Conservation (phyloP, 2,797 vertebrate species). For the Crypturellus tataupa region DNA sequence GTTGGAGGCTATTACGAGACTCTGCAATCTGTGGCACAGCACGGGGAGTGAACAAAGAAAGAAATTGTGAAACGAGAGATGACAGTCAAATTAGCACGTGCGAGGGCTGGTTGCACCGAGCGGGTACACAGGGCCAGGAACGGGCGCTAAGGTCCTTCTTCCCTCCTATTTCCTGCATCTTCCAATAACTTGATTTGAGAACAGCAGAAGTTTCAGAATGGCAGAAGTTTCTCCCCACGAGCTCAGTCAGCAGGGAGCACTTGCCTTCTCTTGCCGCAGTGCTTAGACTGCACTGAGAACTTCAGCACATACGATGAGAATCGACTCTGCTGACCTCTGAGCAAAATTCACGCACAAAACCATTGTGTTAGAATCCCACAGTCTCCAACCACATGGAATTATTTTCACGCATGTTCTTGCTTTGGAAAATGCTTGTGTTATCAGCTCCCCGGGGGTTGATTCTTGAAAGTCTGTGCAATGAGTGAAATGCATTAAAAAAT, state of each 20-base stretch:
- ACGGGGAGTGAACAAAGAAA: not conserved
- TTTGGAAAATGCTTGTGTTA: not conserved
- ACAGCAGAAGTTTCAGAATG: too few species aligned
- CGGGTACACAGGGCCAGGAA: not conserved
- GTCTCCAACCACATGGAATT: not conserved
- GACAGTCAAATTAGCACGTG: not conserved
- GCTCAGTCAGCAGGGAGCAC: not conserved
- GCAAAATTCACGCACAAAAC: not conserved
- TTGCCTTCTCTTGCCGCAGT: not conserved
- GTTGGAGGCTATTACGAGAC: constrained; percentile 24
- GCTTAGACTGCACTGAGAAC: not conserved
- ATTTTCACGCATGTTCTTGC: not conserved
- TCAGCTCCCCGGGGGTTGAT: constrained; percentile 3
- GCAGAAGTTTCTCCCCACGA: rapidly evolving
- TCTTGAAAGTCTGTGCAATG: not conserved
- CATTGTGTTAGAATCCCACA: not conserved
- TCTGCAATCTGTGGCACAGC: not conserved
- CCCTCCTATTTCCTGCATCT: not conserved
- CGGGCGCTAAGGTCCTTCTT: not conserved
- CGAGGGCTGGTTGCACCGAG: not conserved
- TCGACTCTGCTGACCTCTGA: not conserved
- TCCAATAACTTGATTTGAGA: not conserved
- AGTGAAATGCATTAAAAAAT: not conserved
- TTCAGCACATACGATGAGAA: not conserved
- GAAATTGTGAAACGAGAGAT: not conserved